Base-by-base conservation (phyloP, 2,797 vertebrate species). In the Graptemys geographica region DNA sequence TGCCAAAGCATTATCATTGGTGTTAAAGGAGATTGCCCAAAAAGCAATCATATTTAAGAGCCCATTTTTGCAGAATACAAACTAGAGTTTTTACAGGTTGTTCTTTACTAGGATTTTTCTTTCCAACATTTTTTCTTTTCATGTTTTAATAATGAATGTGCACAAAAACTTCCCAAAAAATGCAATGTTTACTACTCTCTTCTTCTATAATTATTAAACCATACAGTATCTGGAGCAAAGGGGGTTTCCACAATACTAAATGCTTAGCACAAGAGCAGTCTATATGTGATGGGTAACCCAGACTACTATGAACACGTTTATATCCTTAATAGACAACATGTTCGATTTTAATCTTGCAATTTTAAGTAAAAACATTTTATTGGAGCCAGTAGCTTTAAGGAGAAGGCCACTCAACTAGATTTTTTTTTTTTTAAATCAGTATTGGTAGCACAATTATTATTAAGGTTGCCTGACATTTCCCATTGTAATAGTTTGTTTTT, bases 201-300 rank as follows among this genome's bases (percentile, higher is more conserved):
- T 7, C 21, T 52, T 1, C 4, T 74, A 3, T 19, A 79, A 9
- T 59, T 87, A 82, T 8, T 79, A 83, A 47, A 90, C 5, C 57
- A 91, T 4, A 9, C 4, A 21, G 0, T 49, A 16, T 19, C 41
- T 78, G 10, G 85, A 86, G 86, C 5, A 0, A 8, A 74, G 84
- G 11, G 19, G 16, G 12, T 19, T 87, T 83, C 1, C 1, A 2
- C 2, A 84, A 23, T 33, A 87, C 44, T 79, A 52, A 92, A 87
- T 15, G 28, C 2, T 3, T 83, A 51, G 56, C 87, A 0, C 5
- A 81, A 65, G 72, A 27, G 82, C 4, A 18, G 49, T 13, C 62
- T 41, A 90, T 6, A 12, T 82, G 3, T 37, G 6, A 92, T 8
- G 2, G 3, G 13, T 55, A 92, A 52, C 87, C 10, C 81, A 25